phyloP scores from a whole-genome alignment of 2,113 vertebrate genomes.

The Piprites chloris region DNA sequence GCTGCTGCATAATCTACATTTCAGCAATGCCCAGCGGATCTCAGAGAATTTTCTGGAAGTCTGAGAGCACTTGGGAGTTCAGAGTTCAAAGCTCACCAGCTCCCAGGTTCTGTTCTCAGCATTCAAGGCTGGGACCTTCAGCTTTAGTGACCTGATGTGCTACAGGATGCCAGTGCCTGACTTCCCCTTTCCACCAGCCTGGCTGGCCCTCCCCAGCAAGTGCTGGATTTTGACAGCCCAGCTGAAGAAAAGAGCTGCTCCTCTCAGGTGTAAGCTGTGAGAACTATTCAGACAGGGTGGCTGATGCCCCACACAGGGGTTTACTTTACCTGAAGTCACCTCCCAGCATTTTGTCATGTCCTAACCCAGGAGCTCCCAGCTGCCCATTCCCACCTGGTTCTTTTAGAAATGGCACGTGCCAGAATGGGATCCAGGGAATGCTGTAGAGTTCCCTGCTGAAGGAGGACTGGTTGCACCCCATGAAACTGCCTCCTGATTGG shows the following conservation, averaged over 20 bases:
- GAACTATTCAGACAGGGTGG: neutral
- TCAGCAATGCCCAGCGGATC: neutral
- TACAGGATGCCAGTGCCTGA: neutral
- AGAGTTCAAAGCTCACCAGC: neutral
- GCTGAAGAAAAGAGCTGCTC: neutral
- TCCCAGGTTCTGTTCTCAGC: neutral
- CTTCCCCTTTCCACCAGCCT: neutral
- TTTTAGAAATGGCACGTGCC: neutral
- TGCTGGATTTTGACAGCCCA: neutral
- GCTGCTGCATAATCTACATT: neutral
- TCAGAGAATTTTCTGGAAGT: neutral
- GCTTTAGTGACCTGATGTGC: neutral
- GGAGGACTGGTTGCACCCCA: neutral
- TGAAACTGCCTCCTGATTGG: neutral
- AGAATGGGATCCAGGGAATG: neutral
- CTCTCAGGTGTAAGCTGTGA: neutral
- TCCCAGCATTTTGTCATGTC: neutral
- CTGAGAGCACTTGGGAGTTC: neutral
- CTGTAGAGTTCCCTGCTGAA: neutral
- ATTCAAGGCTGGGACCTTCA: neutral
- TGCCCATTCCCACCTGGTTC: neutral
- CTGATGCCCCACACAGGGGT: rapidly evolving
- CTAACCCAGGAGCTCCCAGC: neutral
- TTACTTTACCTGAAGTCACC: neutral
- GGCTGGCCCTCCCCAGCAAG: neutral